Evolutionary conservation across 53 echinoderm and acorn worm genomes (phyloP), one percentile per base, ranked within the genome.

Genomic region (Crossaster papposus): DNA sequence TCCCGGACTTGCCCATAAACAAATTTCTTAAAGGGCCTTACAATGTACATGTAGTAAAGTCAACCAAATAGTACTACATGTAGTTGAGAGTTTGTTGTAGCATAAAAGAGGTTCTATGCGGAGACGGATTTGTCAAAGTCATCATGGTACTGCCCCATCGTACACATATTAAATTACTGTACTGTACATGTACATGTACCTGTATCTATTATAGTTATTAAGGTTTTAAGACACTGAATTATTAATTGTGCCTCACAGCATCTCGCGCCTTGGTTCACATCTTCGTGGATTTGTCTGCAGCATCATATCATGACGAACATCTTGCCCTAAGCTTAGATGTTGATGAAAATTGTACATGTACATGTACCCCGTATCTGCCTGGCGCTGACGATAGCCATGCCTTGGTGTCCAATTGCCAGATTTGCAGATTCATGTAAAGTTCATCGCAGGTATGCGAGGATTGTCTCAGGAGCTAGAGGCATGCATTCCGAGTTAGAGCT

Each of bases 401-500:
- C 44, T 44, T 9, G 44, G 44, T 44, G 44, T 44, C 44, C 44
- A 36, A 17, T 74, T 14, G 36, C 36, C 33, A 74, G 28, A 28
- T 13, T 30, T 24, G 68, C 11, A 68, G 68, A 68, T 68, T 68
- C 68, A n/a, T 24, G 68, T 28, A 68, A 26, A 68, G 68, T 68
- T 78, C 51, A 78, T 51, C 8, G 0, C 15, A 78, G 78, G 51
- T 9, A 78, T 78, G 51, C 44, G 18, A 32, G 35, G 74, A 20
- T 73, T 73, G 74, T 73, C 74, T 73, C 74, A 1, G 11, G 35
- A 35, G 74, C 74, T 74, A 12, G 34, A 36, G 75, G 75, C 75
- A 14, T 3, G 75, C 75, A 74, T 74, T 74, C 75, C 75, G 36
- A 74, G 20, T 68, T 68, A n/a, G 68, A 12, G 68, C 68, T 68